These are phyloP conservation scores for Oncopeltus fasciatus DNA, from an alignment of 1,140 invertebrate species.

Conservation along the genomic window DNA sequence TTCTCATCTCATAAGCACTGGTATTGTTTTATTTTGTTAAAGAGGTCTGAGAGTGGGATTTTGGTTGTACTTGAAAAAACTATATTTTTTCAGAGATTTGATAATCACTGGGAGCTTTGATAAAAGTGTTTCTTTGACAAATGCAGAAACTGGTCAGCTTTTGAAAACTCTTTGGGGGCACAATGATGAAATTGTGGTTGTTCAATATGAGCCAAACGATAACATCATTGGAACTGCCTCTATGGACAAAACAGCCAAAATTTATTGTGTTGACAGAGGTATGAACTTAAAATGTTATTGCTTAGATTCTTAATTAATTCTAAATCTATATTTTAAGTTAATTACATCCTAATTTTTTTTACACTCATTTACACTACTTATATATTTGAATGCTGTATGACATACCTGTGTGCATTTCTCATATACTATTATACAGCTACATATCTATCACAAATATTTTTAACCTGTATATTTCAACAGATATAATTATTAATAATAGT, in stretches of 20 bases:
- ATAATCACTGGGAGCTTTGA: constrained; percentile 68
- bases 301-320: too few species aligned
- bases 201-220: constrained; percentile 46
- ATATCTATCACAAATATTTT: too few species aligned
- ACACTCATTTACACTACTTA: too few species aligned
- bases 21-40: neutral
- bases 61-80: neutral
- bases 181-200: constrained; percentile 52
- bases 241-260: constrained; percentile 55
- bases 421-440: too few species aligned
- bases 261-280: constrained; percentile 50
- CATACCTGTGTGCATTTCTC: too few species aligned
- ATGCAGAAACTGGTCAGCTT: constrained; percentile 46
- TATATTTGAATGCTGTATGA: too few species aligned
- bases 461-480: too few species aligned
- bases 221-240: constrained; percentile 51
- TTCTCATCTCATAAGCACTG: too few species aligned
- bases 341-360: too few species aligned
- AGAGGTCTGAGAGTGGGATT: neutral
- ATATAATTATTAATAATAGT: too few species aligned
- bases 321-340: too few species aligned
- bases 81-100: constrained; percentile 50
- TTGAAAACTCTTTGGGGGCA: constrained; percentile 55
- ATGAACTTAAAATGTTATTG: too few species aligned
- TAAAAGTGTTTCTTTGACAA: constrained; percentile 60